These are phyloP conservation scores for Eumacrocentrus americanus DNA, from an alignment of 2,888 invertebrate species.

Conservation along the genomic window DNA sequence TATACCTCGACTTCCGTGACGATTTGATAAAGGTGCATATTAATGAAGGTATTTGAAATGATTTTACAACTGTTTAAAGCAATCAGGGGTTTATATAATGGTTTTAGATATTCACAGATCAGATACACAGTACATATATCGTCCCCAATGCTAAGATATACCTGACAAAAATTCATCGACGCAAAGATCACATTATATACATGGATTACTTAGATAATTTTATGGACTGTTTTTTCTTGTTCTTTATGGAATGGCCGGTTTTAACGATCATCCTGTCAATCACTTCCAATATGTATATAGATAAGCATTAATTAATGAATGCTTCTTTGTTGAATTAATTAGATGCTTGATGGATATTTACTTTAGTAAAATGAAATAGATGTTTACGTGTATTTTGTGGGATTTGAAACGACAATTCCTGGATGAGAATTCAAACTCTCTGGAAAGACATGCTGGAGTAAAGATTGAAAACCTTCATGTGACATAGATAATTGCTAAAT, in stretches of 20 bases:
- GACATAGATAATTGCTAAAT: too few relatives aligned
- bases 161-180: not conserved
- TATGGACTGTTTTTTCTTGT: constrained; percentile 8
- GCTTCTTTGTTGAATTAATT: too few relatives aligned
- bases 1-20: too few relatives aligned
- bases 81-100: not conserved
- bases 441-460: too few relatives aligned
- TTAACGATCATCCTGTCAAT: not conserved
- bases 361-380: too few relatives aligned
- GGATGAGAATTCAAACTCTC: too few relatives aligned
- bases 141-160: not conserved
- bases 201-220: not conserved
- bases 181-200: not conserved
- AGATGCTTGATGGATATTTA: too few relatives aligned
- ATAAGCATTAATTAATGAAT: too few relatives aligned
- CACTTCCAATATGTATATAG: not conserved
- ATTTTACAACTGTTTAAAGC: not conserved
- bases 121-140: constrained; percentile 32
- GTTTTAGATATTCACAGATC: constrained; percentile 33
- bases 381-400: too few relatives aligned
- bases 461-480: too few relatives aligned
- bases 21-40: not conserved
- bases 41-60: constrained; percentile 1
- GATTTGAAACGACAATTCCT: too few relatives aligned
- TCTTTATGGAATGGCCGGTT: not conserved